These are phyloP conservation scores for Cyaniris semiargus DNA, from an alignment of 2,888 invertebrate species.

Conservation along the genomic window DNA sequence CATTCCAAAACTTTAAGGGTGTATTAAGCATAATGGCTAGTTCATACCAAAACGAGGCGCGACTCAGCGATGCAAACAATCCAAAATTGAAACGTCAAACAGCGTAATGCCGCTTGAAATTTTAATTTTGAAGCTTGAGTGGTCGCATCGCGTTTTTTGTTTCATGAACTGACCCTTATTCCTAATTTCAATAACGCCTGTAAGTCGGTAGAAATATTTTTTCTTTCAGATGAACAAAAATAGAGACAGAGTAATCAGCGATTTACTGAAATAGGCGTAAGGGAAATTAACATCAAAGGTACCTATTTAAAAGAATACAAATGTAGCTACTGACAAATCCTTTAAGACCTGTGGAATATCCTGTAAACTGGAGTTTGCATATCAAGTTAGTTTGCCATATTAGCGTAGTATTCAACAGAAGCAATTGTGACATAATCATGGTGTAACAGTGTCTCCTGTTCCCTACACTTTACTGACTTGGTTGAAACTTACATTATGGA, in stretches of 20 bases:
- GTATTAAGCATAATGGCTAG: background rate
- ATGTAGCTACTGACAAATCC: background rate
- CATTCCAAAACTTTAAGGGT: slow-evolving; percentile 2
- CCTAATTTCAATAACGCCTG: too few relatives aligned
- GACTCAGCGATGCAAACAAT: background rate
- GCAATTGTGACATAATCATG: slow-evolving; percentile 74
- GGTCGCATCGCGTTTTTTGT: background rate
- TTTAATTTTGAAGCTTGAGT: background rate
- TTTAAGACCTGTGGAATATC: slow-evolving; percentile 30
- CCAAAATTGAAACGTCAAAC: background rate
- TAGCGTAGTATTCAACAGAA: slow-evolving; percentile 65
- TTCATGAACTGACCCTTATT: too few relatives aligned
- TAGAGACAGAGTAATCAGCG: background rate
- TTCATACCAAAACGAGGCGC: background rate
- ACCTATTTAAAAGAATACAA: background rate
- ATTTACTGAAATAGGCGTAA: too few relatives aligned
- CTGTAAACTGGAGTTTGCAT: slow-evolving; percentile 53
- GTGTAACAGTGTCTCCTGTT: slow-evolving; percentile 49
- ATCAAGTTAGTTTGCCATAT: slow-evolving; percentile 77
- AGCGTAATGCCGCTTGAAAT: background rate
- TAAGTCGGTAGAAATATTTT: too few relatives aligned
- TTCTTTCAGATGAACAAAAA: background rate
- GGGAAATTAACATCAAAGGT: background rate
- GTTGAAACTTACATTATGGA: background rate
- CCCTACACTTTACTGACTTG: slow-evolving; percentile 19